phyloP scores from a whole-genome alignment of 2,113 vertebrate genomes.

The Arenaria interpres region DNA sequence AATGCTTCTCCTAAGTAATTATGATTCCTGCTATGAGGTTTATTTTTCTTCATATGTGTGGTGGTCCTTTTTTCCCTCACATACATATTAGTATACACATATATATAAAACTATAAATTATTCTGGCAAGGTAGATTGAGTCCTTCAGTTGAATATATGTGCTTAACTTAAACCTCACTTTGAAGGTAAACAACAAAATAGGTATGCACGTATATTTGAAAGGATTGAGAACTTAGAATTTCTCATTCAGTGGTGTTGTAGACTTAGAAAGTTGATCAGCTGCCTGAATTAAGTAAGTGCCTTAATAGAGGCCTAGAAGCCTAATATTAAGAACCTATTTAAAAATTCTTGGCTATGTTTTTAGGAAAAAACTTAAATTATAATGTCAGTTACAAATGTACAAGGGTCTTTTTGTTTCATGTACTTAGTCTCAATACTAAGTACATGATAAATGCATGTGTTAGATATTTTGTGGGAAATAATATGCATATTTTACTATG shows the following conservation, averaged over 20 bases:
- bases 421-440: neutral
- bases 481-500: neutral
- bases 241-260: neutral
- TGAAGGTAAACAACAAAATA: neutral
- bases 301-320: neutral
- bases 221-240: neutral
- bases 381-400: neutral
- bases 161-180: neutral
- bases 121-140: neutral
- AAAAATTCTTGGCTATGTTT: neutral
- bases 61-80: accelerated
- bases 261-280: neutral
- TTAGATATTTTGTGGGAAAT: neutral
- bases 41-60: neutral
- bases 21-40: neutral
- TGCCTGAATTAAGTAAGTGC: neutral
- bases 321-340: neutral
- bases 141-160: neutral
- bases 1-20: neutral
- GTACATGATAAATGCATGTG: neutral
- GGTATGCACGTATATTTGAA: neutral
- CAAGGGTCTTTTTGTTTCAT: neutral
- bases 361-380: neutral
- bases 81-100: neutral
- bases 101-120: neutral